Evolutionary conservation across 37 sponge, comb jelly and placozoan species (phyloP), one percentile per base, ranked within the genome.

Genomic region (Geodia barretti): DNA sequence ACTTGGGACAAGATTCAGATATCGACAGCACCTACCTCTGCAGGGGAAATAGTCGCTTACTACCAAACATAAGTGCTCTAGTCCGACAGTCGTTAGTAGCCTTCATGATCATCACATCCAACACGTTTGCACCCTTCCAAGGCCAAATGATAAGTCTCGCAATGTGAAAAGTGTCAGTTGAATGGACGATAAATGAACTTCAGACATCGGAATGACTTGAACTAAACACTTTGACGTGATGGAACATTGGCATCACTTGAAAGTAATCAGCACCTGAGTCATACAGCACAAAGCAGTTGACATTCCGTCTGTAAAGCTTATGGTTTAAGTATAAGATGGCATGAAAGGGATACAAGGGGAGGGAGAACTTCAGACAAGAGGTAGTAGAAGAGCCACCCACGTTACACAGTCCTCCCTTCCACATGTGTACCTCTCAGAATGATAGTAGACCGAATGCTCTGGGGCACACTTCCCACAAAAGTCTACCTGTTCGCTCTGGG

Each of bases 331-430:
- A 5, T 4, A 85, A 63, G 14, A 85, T 39, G 8, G 71, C 30
- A 17, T 39, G 4, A 65, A 78, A 85, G 25, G 78, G 3, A 1
- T 70, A 17, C 0, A 63, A 78, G 26, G 71, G 9, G 1, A n/a
- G 86, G 86, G 1, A 85, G 33, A 47, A 85, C n/a, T 61, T 85
- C 86, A 62, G 72, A 75, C 1, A 85, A 1, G 31, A 71, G 24
- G 65, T 78, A 85, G 30, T 78, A 71, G 28, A 85, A 24, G 1
- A 54, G 26, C 1, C 86, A 78, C 1, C 47, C 5, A 62, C 59
- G 36, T 69, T 79, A 85, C 25, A 63, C n/a, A 30, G 0, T 71
- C 1, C 24, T 77, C 32, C 14, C 4, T 17, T 9, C 26, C 43
- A 62, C 86, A 85, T 19, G 23, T 43, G 31, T 60, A 77, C 26